Base-by-base conservation (phyloP, 2,797 vertebrate species). In the Rhodeus uyekii region DNA sequence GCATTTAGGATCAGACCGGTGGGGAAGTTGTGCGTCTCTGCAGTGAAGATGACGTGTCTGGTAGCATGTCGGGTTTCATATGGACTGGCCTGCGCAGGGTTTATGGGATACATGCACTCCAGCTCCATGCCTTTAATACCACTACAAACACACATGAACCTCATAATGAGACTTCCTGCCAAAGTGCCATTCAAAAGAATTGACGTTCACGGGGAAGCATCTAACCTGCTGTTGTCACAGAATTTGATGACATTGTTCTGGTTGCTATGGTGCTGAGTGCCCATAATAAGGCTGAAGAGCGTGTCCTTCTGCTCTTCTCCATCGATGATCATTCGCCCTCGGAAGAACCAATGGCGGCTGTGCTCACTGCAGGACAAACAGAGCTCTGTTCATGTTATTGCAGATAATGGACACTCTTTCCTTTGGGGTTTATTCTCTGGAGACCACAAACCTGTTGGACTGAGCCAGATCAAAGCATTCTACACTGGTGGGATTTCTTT, bases 271-370 rank as follows among this genome's bases (percentile, higher is more conserved):
- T 32, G 89, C 93, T 98, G 97, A 0, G 97, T 98, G 80, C 92
- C 94, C 96, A 97, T 97, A 85, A 98, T 96, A 79, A 96, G 92
- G 76, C 95, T 94, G 81, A 98, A 97, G 4, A 98, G 94, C 0
- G 96, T 96, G 46, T 93, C 92, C 8, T 91, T 64, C 89, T 95
- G 87, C 89, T 94, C 93, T 88, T 90, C 86, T 22, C 95, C 95
- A 0, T 97, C 95, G 19, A 98, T 89, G 73, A 93, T 68, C 89
- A 97, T 94, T 22, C 88, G 91, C 0, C 97, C 97, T n/a, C 96
- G 95, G 88, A 98, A 98, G 92, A 98, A 98, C 97, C 97, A 98
- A 84, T 98, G 97, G 16, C 96, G 96, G 81, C 97, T 98, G 93
- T 98, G 97, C 86, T 98, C 97, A 0, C 97, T 60, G 1, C 16